Percentiles rank a stretch among this genome's conserved stretches.
Evolutionary conservation across 2,888 invertebrate species (phyloP).

Genomic region (Cephus sareptanus): DNA sequence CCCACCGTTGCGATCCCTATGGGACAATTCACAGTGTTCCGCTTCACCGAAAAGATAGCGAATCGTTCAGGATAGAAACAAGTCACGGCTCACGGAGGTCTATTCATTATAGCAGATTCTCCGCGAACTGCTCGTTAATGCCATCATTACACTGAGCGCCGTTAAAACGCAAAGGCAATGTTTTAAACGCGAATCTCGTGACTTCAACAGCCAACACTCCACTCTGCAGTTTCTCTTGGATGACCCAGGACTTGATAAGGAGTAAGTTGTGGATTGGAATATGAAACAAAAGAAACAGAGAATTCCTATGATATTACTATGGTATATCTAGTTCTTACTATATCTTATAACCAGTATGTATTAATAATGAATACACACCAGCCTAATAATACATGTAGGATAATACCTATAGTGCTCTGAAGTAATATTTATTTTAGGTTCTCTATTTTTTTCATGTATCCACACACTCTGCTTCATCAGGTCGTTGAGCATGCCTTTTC

Average conservation of each 20-base stretch:
- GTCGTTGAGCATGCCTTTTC: conserved; percentile 11
- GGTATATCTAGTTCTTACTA: background rate
- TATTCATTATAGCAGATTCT: conserved; percentile 46
- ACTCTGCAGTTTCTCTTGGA: conserved; percentile 14
- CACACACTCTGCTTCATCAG: background rate
- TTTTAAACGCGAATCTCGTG: conserved; percentile 16
- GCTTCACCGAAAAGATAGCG: background rate
- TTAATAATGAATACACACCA: background rate
- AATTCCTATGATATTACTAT: background rate
- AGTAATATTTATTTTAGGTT: background rate
- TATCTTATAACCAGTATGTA: background rate
- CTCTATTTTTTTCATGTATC: background rate
- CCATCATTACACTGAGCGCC: conserved; percentile 41
- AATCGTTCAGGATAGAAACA: background rate
- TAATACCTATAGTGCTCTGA: background rate
- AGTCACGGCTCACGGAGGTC: conserved; percentile 22
- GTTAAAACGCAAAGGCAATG: conserved; percentile 39
- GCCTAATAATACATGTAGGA: background rate
- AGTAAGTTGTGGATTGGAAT: background rate
- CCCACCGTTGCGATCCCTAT: background rate
- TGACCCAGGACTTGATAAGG: conserved; percentile 2
- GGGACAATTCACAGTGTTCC: background rate
- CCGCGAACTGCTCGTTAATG: conserved; percentile 47
- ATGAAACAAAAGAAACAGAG: background rate
- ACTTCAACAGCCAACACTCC: background rate